These are phyloP conservation scores for Hololepta plana DNA, from an alignment of 2,888 invertebrate genomes.

Conservation along the genomic window DNA sequence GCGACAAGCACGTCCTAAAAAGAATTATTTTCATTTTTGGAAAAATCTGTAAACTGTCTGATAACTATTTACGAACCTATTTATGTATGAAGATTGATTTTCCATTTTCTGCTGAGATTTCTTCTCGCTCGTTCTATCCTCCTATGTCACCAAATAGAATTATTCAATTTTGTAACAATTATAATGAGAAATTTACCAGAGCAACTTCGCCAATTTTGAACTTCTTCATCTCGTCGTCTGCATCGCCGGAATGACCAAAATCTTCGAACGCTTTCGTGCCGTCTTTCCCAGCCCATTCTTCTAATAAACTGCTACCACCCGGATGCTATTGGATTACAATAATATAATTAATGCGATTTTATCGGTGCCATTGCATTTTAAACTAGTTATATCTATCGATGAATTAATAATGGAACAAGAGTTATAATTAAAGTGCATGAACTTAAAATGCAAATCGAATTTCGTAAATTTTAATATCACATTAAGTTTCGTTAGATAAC, in stretches of 20 bases:
- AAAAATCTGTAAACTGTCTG: too few species aligned
- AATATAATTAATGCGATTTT: constrained; percentile 1
- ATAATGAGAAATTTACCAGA: constrained; percentile 29
- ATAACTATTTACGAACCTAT: too few species aligned
- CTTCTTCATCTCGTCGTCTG: constrained; percentile 34
- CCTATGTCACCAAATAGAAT: too few species aligned
- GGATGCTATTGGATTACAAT: constrained; percentile 37
- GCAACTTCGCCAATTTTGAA: constrained; percentile 48
- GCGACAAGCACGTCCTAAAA: too few species aligned
- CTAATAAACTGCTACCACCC: constrained; percentile 41
- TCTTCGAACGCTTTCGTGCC: constrained; percentile 45
- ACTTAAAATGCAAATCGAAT: too few species aligned
- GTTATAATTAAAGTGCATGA: too few species aligned
- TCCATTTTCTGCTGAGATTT: too few species aligned
- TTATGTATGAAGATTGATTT: too few species aligned
- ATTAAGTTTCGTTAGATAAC: too few species aligned
- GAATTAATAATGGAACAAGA: constrained; percentile 1
- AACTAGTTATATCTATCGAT: neutral
- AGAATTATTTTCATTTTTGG: too few species aligned
- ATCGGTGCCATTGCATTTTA: neutral
- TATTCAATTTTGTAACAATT: too few species aligned
- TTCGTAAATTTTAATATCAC: constrained; percentile 1
- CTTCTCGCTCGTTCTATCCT: too few species aligned
- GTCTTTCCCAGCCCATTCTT: constrained; percentile 48
- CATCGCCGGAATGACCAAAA: constrained; percentile 49